phyloP scores from a whole-genome alignment of 1,140 invertebrate genomes.

The Bombus cullumanus region DNA sequence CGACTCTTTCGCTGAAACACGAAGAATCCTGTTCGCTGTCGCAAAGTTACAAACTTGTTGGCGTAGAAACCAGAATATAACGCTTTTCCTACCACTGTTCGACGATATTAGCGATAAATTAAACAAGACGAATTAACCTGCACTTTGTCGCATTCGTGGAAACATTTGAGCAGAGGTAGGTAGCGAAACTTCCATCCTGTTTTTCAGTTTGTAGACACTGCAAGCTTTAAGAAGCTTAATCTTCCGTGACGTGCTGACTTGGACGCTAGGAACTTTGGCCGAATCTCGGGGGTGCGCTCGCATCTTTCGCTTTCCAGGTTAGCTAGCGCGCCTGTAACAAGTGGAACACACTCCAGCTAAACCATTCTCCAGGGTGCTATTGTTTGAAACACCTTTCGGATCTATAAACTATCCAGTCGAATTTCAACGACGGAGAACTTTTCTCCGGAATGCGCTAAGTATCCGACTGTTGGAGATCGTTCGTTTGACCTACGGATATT shows the following conservation, averaged over 20 bases:
- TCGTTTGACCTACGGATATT: not conserved
- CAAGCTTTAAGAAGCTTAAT: slow-evolving; percentile 60
- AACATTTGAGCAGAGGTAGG: not conserved
- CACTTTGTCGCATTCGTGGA: not conserved
- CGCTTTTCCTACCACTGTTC: not conserved
- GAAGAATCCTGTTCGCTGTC: too few species aligned
- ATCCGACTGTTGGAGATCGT: not conserved
- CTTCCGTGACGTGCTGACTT: slow-evolving; percentile 68
- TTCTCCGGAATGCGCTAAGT: slow-evolving; percentile 33
- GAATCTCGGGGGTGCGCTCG: slow-evolving; percentile 63
- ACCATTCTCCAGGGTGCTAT: slow-evolving; percentile 59
- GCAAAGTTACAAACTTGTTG: too few species aligned
- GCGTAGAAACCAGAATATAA: too few species aligned
- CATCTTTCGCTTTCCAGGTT: slow-evolving; percentile 41
- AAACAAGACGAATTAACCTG: not conserved
- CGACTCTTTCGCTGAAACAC: not conserved
- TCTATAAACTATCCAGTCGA: slow-evolving; percentile 61
- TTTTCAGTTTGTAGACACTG: slow-evolving; percentile 12
- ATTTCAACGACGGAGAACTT: slow-evolving; percentile 43
- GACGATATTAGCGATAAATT: not conserved
- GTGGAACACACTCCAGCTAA: slow-evolving; percentile 33
- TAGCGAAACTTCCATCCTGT: not conserved
- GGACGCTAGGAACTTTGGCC: slow-evolving; percentile 48
- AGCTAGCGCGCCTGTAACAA: slow-evolving; percentile 40
- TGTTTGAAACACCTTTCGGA: slow-evolving; percentile 47